phyloP scores from a whole-genome alignment of 2,113 vertebrate genomes.

The Eulemur rufifrons region DNA sequence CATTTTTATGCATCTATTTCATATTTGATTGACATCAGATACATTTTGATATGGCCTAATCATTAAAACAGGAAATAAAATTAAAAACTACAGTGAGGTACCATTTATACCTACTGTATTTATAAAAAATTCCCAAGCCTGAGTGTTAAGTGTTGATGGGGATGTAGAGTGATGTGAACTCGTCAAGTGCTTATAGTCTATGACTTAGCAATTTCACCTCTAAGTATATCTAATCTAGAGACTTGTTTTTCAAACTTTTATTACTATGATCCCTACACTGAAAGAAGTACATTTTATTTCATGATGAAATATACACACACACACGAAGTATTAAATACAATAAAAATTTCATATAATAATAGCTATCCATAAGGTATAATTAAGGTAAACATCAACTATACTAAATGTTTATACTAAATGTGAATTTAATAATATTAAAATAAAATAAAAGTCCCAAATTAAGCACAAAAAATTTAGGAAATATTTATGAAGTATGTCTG shows the following conservation, averaged over 20 bases:
- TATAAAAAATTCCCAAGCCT: not conserved
- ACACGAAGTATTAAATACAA: not conserved
- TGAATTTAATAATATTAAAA: constrained; percentile 14
- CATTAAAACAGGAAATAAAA: constrained; percentile 21
- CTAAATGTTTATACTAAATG: not conserved
- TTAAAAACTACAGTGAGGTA: not conserved
- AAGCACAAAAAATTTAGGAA: not conserved
- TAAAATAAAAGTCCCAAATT: not conserved
- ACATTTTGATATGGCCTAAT: constrained; percentile 3
- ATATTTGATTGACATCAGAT: not conserved
- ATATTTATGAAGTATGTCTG: not conserved
- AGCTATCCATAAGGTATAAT: not conserved
- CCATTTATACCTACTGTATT: not conserved
- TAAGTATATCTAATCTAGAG: not conserved
- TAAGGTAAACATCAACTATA: not conserved
- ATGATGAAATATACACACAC: not conserved
- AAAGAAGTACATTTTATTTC: not conserved
- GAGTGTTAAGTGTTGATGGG: not conserved
- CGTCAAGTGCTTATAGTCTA: not conserved
- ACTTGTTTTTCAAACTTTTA: not conserved
- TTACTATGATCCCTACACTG: not conserved
- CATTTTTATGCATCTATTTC: not conserved
- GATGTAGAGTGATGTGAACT: not conserved
- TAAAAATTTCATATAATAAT: not conserved
- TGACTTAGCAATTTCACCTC: not conserved